Evolutionary conservation across 2,797 vertebrate genomes (phyloP).

Genomic region (Cirrhinus molitorella): DNA sequence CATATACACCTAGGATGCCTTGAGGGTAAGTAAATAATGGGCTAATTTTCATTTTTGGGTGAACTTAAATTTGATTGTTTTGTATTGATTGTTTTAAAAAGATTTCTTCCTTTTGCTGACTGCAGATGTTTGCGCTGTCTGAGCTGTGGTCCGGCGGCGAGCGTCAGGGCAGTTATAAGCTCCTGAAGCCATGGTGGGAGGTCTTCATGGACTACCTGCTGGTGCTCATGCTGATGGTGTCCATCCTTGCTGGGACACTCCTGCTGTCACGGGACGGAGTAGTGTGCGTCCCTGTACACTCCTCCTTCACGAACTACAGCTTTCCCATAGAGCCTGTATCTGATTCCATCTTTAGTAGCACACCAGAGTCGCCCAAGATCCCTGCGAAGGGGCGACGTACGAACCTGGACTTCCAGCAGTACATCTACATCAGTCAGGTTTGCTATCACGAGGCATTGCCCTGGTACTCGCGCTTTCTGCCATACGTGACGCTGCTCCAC

Average conservation of each 20-base stretch:
- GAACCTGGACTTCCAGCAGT: conserved; percentile 84
- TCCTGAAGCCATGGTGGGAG: conserved; percentile 89
- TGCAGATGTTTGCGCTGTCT: conserved; percentile 81
- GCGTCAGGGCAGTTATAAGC: conserved; percentile 75
- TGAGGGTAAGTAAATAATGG: no score
- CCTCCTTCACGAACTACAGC: conserved; percentile 26
- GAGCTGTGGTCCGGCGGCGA: conserved; percentile 79
- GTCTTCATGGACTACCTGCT: conserved; percentile 87
- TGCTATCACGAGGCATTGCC: conserved; percentile 85
- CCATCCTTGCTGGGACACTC: conserved; percentile 81
- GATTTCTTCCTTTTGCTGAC: background rate
- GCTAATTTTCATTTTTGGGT: no score
- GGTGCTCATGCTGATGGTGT: conserved; percentile 84
- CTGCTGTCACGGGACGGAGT: conserved; percentile 81
- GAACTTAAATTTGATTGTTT: no score
- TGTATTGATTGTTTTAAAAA: background rate
- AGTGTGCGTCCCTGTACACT: conserved; percentile 80
- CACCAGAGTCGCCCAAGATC: conserved; percentile 17
- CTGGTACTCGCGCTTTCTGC: conserved; percentile 83
- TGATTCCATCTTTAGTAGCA: background rate
- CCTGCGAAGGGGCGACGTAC: conserved; percentile 70
- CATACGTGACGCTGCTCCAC: conserved; percentile 83
- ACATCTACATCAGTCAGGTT: conserved; percentile 82
- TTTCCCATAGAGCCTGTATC: background rate
- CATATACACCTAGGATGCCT: no score